Evolutionary conservation across 2,888 invertebrate species (phyloP), one percentile per base, ranked within the genome.

Genomic region (Amblyteles armatorius): DNA sequence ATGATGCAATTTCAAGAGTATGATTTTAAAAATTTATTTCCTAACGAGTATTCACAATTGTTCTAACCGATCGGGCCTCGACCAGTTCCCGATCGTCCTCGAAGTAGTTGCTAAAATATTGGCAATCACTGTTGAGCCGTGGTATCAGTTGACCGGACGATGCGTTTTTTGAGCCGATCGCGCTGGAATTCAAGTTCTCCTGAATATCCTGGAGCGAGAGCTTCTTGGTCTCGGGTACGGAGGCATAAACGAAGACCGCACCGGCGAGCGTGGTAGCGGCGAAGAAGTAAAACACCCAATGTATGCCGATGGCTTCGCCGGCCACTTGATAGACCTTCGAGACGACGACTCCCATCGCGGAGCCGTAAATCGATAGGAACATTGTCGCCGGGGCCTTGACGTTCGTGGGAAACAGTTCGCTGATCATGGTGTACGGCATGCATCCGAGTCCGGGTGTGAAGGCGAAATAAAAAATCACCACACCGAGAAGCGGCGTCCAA

Each of bases 141-240:
- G 33, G 5, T 6, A 5, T 48, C 13, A 11, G 13, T 48, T 48
- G 13, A 48, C 16, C 1, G 48, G 16, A 48, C 2, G n/a, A 7
- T 33, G 6, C n/a, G 19, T 13, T 68, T 48, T 26, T 69, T 16
- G 19, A 50, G 11, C 9, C n/a, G 26, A 26, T 33, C 0, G 13
- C 16, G 16, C 69, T 60, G 57, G 68, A 60, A 2, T 69, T 69
- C 26, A 81, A 19, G 3, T 19, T 19, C 36, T 60, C 16, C 36
- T 90, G 89, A 55, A 90, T 90, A 0, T 86, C 77, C 6, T 16
- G 7, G 22, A 90, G 86, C 4, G 89, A 76, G 16, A 83, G 85
- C 1, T 26, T 72, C n/a, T 84, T 85, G 1, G 90, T 90, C 74
- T 90, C 90, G 13, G 88, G 89, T 63, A 90, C 33, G 3, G 13